A percentile compares a stretch with the other conserved stretches of the same genome.
phyloP scores from a whole-genome alignment of 2,113 vertebrate genomes.

The Pyrgilauda ruficollis region DNA sequence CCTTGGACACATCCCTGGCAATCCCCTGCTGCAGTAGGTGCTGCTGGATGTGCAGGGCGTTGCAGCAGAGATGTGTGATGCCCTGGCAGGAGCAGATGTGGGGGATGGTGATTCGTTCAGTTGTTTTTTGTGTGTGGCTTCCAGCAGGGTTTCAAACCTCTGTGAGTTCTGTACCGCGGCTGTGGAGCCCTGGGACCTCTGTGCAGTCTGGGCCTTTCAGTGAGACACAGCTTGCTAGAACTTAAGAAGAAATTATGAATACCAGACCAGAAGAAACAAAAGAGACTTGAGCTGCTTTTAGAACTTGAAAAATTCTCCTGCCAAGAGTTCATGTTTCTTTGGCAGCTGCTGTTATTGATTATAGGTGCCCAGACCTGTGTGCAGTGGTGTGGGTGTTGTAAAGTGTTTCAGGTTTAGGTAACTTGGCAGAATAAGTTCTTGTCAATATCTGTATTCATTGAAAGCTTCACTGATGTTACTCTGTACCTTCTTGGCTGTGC shows the following conservation, averaged over 20 bases:
- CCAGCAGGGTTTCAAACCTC: neutral
- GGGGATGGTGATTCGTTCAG: accelerated
- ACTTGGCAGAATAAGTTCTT: neutral
- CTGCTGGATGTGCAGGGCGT: accelerated
- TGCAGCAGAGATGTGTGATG: accelerated
- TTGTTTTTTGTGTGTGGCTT: neutral
- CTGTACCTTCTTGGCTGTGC: neutral
- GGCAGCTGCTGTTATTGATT: neutral
- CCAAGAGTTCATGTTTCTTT: too few relatives aligned
- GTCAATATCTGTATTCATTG: neutral
- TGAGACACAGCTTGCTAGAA: accelerated
- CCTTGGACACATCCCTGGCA: neutral
- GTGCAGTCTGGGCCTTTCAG: neutral
- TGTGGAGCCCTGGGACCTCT: neutral
- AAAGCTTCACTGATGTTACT: neutral
- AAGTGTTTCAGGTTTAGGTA: neutral
- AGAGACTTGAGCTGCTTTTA: neutral
- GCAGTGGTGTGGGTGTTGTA: neutral
- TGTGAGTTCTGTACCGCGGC: accelerated
- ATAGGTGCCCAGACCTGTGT: neutral
- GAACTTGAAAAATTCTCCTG: neutral
- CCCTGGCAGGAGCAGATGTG: neutral
- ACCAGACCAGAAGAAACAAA: neutral
- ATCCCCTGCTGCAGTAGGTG: neutral
- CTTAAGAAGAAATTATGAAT: neutral